Evolutionary conservation across 2,888 invertebrate species (phyloP), one percentile per base, ranked within the genome.

Genomic region (Acleris laterana): DNA sequence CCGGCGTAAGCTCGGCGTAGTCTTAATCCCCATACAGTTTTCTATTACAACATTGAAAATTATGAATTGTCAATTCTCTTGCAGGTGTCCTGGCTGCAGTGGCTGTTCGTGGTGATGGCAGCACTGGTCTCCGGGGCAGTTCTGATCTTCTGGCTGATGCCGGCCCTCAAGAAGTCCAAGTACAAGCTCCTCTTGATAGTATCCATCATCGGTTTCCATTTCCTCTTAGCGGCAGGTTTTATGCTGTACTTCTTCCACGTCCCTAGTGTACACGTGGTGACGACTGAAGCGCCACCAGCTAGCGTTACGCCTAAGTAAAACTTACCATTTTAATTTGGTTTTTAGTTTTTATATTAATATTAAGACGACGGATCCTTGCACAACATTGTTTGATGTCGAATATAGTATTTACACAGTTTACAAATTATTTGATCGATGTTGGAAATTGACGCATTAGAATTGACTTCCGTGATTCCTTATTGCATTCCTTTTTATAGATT

Each of bases 71-170:
- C 13, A 11, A 38, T 38, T 38, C 38, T 38, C 1, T 13, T 38
- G 38, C 38, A 38, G 85, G 94, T 95, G 16, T 93, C 94, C 22
- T 95, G 96, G 94, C 93, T 99, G 38, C 98, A 98, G 79, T 99
- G 99, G 99, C 80, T 96, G 6, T 93, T 99, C 56, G 97, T 98
- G 0, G 88, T 97, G 46, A 90, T 96, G 73, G 98, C 97, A 0
- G 96, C 98, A 0, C 88, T 96, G 42, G 89, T 98, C 32, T 98
- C 98, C 0, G 98, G 98, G 7, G 95, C 88, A 0, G 98, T 98
- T 2, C 93, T 99, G 16, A 94, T 98, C 22, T 94, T 96, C 68
- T 96, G 98, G 68, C 93, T 99, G 11, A 93, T 96, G 81, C 97
- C 98, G 0, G 96, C 97, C 0, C 75, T 96, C 65, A 93, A 93